Evolutionary conservation across 2,888 invertebrate species (phyloP).

Genomic region (Aelia acuminata): DNA sequence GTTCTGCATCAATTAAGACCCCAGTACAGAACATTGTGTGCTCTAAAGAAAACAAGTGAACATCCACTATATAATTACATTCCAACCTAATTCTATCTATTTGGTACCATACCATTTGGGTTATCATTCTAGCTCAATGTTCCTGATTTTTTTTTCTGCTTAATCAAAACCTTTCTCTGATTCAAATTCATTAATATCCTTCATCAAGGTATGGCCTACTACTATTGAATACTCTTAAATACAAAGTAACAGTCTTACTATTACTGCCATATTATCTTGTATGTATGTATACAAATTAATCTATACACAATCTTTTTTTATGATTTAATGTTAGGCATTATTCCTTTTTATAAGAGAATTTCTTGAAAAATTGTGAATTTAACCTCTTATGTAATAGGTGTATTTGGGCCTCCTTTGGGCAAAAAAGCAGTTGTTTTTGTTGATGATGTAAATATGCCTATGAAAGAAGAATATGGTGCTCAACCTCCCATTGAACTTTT

Average conservation of each 20-base stretch:
- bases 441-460: slow-evolving; percentile 96
- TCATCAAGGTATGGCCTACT: neutral
- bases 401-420: slow-evolving; percentile 92
- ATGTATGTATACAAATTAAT: too few relatives aligned
- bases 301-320: neutral
- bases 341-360: neutral
- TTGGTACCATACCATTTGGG: too few relatives aligned
- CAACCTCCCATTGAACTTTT: slow-evolving; percentile 95
- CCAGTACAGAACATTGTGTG: too few relatives aligned
- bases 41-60: too few relatives aligned
- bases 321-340: neutral
- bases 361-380: neutral
- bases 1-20: too few relatives aligned
- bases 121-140: neutral
- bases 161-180: too few relatives aligned
- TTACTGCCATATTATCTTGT: neutral
- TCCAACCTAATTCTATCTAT: too few relatives aligned
- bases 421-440: slow-evolving; percentile 92
- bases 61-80: too few relatives aligned
- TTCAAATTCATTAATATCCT: neutral
- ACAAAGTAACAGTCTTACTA: neutral
- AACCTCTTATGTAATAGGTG: slow-evolving; percentile 73
- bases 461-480: slow-evolving; percentile 90
- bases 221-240: neutral
- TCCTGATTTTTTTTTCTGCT: neutral